Evolutionary conservation across 2,888 invertebrate genomes (phyloP).

Genomic region (Muschampia plurimacula): DNA sequence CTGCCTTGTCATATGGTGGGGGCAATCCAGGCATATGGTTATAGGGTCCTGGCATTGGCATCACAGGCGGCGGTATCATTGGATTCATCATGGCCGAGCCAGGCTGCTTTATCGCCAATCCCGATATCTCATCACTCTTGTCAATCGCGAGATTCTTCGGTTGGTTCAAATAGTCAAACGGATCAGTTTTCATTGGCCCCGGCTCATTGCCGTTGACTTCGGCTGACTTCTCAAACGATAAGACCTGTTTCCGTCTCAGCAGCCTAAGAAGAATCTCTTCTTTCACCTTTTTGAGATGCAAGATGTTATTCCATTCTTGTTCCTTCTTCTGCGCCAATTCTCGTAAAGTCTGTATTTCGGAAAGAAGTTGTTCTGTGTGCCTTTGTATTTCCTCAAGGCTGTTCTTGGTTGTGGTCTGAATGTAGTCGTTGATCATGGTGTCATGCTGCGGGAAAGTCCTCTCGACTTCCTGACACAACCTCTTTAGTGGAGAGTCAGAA

Average conservation of each 20-base stretch:
- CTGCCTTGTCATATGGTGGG: constrained; percentile 77
- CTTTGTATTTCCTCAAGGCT: constrained; percentile 87
- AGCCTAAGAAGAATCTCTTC: constrained; percentile 92
- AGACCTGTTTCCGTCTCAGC: constrained; percentile 88
- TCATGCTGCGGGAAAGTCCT: constrained; percentile 85
- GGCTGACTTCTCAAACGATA: constrained; percentile 77
- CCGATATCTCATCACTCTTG: constrained; percentile 80
- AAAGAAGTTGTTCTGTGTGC: constrained; percentile 87
- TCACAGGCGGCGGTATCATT: constrained; percentile 68
- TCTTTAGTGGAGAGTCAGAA: constrained; percentile 78
- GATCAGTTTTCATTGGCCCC: constrained; percentile 64
- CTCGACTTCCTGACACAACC: constrained; percentile 81
- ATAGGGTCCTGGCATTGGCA: constrained; percentile 73
- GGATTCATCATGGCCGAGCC: constrained; percentile 63
- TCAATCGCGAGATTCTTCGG: constrained; percentile 77
- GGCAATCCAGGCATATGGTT: constrained; percentile 76
- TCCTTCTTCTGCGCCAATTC: constrained; percentile 93
- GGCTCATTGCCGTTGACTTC: constrained; percentile 65
- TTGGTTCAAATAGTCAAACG: constrained; percentile 76
- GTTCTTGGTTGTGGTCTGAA: constrained; percentile 87
- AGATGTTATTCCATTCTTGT: constrained; percentile 93
- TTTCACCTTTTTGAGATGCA: constrained; percentile 93
- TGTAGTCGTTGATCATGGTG: constrained; percentile 87
- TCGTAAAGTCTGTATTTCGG: constrained; percentile 89
- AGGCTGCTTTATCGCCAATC: constrained; percentile 72